These are phyloP conservation scores for Triplophysa dalaica DNA, from an alignment of 2,113 vertebrate species.

Conservation along the genomic window DNA sequence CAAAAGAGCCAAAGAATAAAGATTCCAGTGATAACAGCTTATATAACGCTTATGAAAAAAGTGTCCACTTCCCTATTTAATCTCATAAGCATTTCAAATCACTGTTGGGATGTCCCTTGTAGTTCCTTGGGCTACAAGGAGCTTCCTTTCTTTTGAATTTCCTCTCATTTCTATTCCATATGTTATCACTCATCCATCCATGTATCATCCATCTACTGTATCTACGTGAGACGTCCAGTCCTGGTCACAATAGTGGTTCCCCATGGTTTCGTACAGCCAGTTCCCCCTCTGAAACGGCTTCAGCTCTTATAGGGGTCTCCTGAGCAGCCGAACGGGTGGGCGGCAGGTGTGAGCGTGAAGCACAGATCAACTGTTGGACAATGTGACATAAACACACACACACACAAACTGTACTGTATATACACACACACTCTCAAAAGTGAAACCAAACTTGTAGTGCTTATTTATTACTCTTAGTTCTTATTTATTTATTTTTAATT, in stretches of 20 bases:
- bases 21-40: neutral
- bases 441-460: conserved; percentile 19
- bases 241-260: conserved; percentile 34
- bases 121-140: conserved; percentile 15
- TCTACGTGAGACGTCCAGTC: conserved; percentile 16
- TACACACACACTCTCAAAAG: conserved; percentile 46
- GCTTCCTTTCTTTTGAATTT: neutral
- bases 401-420: conserved; percentile 55
- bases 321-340: conserved; percentile 58
- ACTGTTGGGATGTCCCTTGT: neutral
- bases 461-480: no score
- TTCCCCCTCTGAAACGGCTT: conserved; percentile 23
- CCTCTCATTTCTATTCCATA: neutral
- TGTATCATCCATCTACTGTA: conserved; percentile 20
- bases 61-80: no score
- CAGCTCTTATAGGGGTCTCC: conserved; percentile 52
- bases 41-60: neutral
- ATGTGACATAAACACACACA: conserved; percentile 48
- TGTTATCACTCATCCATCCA: conserved; percentile 13
- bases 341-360: conserved; percentile 70
- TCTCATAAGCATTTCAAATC: neutral
- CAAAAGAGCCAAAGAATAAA: neutral
- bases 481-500: no score
- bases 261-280: conserved; percentile 39
- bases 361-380: conserved; percentile 59